Conservation (phyloP, 2,888 invertebrate species). For the Microchrysa polita region DNA sequence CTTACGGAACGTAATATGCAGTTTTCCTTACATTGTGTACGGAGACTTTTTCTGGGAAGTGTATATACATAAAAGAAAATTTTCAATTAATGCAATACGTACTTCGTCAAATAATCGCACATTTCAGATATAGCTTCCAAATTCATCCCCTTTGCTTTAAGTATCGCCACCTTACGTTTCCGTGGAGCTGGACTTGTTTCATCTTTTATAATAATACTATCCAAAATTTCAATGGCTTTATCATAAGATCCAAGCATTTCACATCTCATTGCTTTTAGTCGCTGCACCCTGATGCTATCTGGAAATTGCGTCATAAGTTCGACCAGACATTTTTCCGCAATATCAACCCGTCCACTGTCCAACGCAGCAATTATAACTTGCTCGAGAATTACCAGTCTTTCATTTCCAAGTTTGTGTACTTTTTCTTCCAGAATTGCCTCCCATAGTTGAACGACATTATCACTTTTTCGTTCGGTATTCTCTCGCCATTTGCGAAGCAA, state of each 20-base stretch:
- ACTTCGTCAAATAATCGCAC: slow-evolving; percentile 94
- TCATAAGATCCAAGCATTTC: slow-evolving; percentile 87
- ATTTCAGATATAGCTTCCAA: slow-evolving; percentile 92
- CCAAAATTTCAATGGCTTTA: slow-evolving; percentile 84
- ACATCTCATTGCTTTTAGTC: slow-evolving; percentile 82
- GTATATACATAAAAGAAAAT: too few species aligned
- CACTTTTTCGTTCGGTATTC: slow-evolving; percentile 87
- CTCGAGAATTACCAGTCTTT: slow-evolving; percentile 92
- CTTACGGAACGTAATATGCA: too few species aligned
- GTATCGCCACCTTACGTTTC: slow-evolving; percentile 91
- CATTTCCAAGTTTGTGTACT: slow-evolving; percentile 86
- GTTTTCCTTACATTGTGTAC: too few species aligned
- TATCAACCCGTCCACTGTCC: slow-evolving; percentile 81
- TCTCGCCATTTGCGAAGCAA: slow-evolving; percentile 90
- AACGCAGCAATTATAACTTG: slow-evolving; percentile 94
- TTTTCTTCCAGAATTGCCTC: slow-evolving; percentile 76
- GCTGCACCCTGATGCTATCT: slow-evolving; percentile 85
- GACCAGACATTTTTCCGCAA: slow-evolving; percentile 82
- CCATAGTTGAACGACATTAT: slow-evolving; percentile 90
- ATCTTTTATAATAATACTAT: slow-evolving; percentile 86
- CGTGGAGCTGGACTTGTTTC: slow-evolving; percentile 92
- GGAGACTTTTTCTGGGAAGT: too few species aligned
- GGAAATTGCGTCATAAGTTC: slow-evolving; percentile 86
- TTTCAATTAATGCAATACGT: too few species aligned
- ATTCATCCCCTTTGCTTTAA: slow-evolving; percentile 85